phyloP scores from a whole-genome alignment of 2,888 invertebrate species.

The Diogma glabrata region DNA sequence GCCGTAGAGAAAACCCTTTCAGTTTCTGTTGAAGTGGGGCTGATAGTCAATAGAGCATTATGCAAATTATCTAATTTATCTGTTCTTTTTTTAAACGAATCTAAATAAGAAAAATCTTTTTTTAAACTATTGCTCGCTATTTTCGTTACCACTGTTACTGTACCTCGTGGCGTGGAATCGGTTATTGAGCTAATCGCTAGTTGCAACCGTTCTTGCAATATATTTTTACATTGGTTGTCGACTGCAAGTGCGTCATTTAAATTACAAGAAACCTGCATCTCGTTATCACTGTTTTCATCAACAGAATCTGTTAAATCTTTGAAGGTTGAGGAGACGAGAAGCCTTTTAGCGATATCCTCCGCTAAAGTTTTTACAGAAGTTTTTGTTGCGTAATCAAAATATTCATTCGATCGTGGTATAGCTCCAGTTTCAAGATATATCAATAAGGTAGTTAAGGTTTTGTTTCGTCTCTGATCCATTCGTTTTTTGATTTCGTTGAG shows the following conservation, averaged over 20 bases:
- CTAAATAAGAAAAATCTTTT: constrained; percentile 8
- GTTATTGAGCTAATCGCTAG: constrained; percentile 6
- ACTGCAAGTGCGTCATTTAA: constrained; percentile 1
- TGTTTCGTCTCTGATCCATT: background rate
- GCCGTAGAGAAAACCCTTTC: background rate
- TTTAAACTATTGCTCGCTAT: background rate
- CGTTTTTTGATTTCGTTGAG: background rate
- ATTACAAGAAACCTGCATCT: constrained; percentile 5
- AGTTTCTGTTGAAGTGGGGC: too few species aligned
- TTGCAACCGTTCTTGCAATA: constrained; percentile 5
- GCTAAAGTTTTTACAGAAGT: constrained; percentile 4
- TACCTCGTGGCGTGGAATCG: background rate
- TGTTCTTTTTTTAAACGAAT: too few species aligned
- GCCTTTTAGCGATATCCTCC: constrained; percentile 4
- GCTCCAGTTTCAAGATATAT: constrained; percentile 6
- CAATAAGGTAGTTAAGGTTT: too few species aligned
- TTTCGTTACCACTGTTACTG: constrained; percentile 1
- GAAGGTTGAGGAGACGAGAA: background rate
- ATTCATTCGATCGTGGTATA: background rate
- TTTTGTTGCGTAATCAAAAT: constrained; percentile 1
- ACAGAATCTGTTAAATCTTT: background rate
- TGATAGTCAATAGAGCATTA: too few species aligned
- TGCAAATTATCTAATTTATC: too few species aligned
- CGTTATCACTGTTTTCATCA: constrained; percentile 6
- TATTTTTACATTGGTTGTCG: background rate